Evolutionary conservation across 2,113 vertebrate genomes (phyloP).

Genomic region (Burhinus bistriatus): DNA sequence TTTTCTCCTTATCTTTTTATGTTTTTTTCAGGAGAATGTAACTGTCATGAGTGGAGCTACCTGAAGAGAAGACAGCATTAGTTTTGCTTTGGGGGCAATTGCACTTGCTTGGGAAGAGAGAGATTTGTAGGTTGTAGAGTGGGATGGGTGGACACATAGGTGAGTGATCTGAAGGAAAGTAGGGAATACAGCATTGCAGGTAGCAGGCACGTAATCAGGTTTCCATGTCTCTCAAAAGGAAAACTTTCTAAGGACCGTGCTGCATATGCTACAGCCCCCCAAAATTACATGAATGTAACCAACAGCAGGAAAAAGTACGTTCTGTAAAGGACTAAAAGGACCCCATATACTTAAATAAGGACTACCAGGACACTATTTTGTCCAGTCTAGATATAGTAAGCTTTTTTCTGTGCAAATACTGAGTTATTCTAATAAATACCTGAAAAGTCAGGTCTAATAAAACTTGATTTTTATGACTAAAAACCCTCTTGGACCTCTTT

Average conservation of each 20-base stretch:
- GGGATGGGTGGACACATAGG: neutral
- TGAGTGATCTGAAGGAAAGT: neutral
- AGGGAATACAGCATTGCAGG: neutral
- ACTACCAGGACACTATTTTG: neutral
- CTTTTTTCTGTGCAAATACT: fast-evolving
- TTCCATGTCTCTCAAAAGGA: neutral
- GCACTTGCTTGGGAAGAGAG: neutral
- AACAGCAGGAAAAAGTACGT: neutral
- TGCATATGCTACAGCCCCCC: neutral
- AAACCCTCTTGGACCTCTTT: neutral
- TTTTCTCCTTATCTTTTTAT: neutral
- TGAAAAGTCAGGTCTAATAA: neutral
- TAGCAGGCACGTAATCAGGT: neutral
- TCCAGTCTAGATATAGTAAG: neutral
- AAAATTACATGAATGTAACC: neutral
- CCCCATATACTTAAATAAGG: neutral
- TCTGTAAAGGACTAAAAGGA: neutral
- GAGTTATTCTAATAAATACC: neutral
- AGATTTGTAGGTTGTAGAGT: neutral
- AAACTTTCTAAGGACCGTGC: neutral
- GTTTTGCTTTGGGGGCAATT: neutral
- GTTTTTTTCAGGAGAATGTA: neutral
- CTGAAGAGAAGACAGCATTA: neutral
- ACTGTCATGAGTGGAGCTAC: neutral
- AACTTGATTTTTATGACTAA: neutral